Conservation (phyloP, 2,888 invertebrate species). For the Venusia cambrica region DNA sequence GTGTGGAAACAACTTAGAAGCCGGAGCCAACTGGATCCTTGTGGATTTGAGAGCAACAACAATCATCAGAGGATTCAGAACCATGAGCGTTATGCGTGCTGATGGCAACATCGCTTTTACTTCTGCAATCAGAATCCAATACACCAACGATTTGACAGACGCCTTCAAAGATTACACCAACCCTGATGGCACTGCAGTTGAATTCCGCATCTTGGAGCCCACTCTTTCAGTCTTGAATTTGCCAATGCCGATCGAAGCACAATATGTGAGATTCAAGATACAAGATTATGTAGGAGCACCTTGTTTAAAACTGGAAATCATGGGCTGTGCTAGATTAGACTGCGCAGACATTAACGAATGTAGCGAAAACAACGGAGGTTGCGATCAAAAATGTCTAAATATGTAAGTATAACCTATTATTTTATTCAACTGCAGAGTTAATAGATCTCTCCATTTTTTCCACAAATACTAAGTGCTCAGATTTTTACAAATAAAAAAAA, state of each 20-base stretch:
- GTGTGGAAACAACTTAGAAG: slow-evolving; percentile 93
- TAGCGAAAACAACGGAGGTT: slow-evolving; percentile 91
- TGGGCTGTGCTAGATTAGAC: slow-evolving; percentile 95
- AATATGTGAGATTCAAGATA: slow-evolving; percentile 92
- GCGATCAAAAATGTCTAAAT: slow-evolving; percentile 96
- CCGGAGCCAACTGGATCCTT: slow-evolving; percentile 93
- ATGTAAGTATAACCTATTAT: slow-evolving; percentile 62
- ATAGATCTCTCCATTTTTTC: not conserved
- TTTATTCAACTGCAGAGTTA: not conserved
- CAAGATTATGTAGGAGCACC: slow-evolving; percentile 94
- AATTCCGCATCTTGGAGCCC: slow-evolving; percentile 94
- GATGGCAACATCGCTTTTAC: slow-evolving; percentile 94
- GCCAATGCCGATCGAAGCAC: slow-evolving; percentile 94
- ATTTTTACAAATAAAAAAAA: no score
- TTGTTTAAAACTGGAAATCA: slow-evolving; percentile 93
- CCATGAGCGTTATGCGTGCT: slow-evolving; percentile 91
- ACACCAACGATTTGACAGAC: slow-evolving; percentile 93
- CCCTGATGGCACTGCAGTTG: slow-evolving; percentile 95
- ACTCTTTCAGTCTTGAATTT: slow-evolving; percentile 94
- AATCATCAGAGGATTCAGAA: slow-evolving; percentile 93
- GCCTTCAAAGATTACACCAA: slow-evolving; percentile 95
- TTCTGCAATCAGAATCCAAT: slow-evolving; percentile 93
- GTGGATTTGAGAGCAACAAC: slow-evolving; percentile 94
- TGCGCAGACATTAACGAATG: slow-evolving; percentile 95
- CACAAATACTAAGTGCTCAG: slow-evolving; percentile 2